These are phyloP conservation scores for Bellardia bayeri DNA, from an alignment of 2,888 invertebrate species.

Conservation along the genomic window DNA sequence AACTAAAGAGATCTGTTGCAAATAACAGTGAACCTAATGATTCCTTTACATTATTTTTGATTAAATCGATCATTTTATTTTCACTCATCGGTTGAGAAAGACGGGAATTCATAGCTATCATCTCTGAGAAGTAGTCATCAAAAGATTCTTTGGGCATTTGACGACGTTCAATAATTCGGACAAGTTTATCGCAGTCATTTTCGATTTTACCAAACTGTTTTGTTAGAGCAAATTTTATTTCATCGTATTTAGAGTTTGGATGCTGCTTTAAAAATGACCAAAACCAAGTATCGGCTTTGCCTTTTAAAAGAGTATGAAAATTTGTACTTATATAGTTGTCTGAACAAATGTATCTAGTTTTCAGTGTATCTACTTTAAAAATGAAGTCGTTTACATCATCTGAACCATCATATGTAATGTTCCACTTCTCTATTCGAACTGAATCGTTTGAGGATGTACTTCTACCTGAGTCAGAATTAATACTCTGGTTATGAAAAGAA, in stretches of 20 bases:
- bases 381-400: neutral
- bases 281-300: conserved; percentile 43
- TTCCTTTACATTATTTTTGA: conserved; percentile 37
- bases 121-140: conserved; percentile 27
- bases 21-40: conserved; percentile 17
- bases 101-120: conserved; percentile 17
- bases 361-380: neutral
- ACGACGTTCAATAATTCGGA: conserved; percentile 9
- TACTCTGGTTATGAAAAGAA: neutral
- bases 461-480: neutral
- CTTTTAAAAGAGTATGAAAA: conserved; percentile 24
- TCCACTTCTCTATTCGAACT: neutral
- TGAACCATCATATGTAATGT: conserved; percentile 3
- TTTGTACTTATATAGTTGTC: neutral
- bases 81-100: conserved; percentile 21
- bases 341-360: neutral
- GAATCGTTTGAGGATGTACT: neutral
- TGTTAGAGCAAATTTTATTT: conserved; percentile 3
- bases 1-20: neutral
- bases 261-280: conserved; percentile 12
- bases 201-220: conserved; percentile 20
- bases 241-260: neutral
- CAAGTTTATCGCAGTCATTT: conserved; percentile 39
- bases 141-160: conserved; percentile 17
- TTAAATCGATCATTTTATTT: neutral